Conservation (phyloP, 2,113 vertebrate species). For the Maccullochella peelii region DNA sequence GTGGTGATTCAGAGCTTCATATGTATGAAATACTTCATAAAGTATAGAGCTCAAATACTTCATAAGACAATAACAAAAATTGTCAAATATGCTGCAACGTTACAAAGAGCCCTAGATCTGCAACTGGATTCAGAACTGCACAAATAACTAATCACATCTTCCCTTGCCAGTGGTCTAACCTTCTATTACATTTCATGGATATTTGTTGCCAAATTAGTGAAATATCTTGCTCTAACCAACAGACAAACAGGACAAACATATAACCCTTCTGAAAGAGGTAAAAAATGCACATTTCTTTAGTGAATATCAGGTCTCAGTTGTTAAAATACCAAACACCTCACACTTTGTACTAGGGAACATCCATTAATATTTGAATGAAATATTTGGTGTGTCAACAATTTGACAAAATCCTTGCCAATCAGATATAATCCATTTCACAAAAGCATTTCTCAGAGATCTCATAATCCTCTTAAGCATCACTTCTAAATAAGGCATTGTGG, state of each 20-base stretch:
- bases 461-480: slow-evolving; percentile 63
- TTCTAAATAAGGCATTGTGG: slow-evolving; percentile 55
- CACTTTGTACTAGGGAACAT: not conserved
- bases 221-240: not conserved
- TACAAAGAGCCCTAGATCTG: not conserved
- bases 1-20: not conserved
- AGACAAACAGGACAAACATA: not conserved
- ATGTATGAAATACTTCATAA: no score
- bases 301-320: no score
- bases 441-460: slow-evolving; percentile 41
- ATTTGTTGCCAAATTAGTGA: not conserved
- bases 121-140: not conserved
- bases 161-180: not conserved
- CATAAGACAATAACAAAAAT: not conserved
- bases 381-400: slow-evolving; percentile 26
- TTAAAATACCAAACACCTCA: not conserved
- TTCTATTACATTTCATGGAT: not conserved
- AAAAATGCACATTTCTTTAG: not conserved
- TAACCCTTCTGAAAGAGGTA: not conserved
- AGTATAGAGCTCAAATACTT: not conserved
- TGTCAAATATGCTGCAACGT: not conserved
- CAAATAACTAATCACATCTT: not conserved
- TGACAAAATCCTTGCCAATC: slow-evolving; percentile 50
- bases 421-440: slow-evolving; percentile 57
- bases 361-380: slow-evolving; percentile 21